These are phyloP conservation scores for Cranoglanis bouderius DNA, from an alignment of 2,113 vertebrate species.

Conservation along the genomic window DNA sequence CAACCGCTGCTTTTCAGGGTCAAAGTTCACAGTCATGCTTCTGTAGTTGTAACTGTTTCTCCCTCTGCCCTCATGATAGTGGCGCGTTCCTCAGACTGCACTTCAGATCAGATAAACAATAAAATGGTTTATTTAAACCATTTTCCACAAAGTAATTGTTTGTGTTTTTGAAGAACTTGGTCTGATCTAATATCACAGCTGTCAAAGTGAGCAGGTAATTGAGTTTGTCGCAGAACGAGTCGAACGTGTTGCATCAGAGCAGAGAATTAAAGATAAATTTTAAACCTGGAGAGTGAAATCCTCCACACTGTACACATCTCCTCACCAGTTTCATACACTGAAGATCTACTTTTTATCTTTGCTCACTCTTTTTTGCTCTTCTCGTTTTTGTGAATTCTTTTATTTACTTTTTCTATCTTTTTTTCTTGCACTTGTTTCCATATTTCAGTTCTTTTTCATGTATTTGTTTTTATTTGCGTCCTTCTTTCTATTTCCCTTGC, in stretches of 20 bases:
- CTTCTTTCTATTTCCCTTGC: neutral
- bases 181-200: neutral
- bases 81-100: neutral
- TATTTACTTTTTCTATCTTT: neutral
- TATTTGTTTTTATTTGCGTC: neutral
- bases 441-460: neutral
- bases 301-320: neutral
- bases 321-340: neutral
- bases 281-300: neutral
- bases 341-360: neutral
- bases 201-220: neutral
- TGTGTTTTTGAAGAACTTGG: neutral
- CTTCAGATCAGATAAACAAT: slow-evolving; percentile 1
- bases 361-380: neutral
- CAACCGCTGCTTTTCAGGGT: slow-evolving; percentile 69
- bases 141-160: neutral
- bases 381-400: neutral
- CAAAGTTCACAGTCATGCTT: slow-evolving; percentile 61
- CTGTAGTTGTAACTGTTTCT: neutral
- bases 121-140: neutral
- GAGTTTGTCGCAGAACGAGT: neutral
- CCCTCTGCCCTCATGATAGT: neutral
- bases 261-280: neutral
- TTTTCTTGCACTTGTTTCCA: neutral
- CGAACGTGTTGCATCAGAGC: neutral